Conservation (phyloP, 1,140 invertebrate species). For the Scaptomyza graminum region DNA sequence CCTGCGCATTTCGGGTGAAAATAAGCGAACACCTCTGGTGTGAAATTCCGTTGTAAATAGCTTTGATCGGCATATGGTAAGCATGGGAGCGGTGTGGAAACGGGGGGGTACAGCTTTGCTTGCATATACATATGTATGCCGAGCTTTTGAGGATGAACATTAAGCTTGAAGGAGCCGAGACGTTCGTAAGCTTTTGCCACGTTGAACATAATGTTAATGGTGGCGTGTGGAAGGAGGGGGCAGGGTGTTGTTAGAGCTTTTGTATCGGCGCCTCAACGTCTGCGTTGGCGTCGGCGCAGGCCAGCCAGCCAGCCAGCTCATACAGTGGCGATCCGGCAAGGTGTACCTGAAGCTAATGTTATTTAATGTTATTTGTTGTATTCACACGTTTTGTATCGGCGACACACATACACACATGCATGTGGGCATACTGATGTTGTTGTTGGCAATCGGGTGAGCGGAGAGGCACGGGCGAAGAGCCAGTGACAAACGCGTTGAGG, state of each 20-base stretch:
- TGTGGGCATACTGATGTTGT: background rate
- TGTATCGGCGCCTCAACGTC: constrained; percentile 60
- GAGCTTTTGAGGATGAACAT: constrained; percentile 4
- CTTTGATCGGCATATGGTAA: constrained; percentile 16
- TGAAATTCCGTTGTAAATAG: constrained; percentile 60
- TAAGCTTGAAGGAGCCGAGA: constrained; percentile 21
- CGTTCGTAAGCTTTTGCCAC: constrained; percentile 56
- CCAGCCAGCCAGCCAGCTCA: constrained; percentile 39
- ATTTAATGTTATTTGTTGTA: constrained; percentile 80
- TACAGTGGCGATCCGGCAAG: constrained; percentile 74
- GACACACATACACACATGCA: background rate
- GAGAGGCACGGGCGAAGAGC: constrained; percentile 1
- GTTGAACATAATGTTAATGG: constrained; percentile 22
- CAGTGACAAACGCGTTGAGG: constrained; percentile 41
- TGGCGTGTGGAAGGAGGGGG: background rate
- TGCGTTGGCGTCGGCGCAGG: constrained; percentile 51
- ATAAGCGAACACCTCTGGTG: constrained; percentile 53
- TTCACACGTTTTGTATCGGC: constrained; percentile 58
- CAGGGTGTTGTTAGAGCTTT: constrained; percentile 38
- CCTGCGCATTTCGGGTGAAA: constrained; percentile 43
- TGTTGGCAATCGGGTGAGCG: constrained; percentile 2
- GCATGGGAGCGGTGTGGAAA: background rate
- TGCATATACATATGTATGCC: too few species aligned
- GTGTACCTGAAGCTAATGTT: constrained; percentile 77
- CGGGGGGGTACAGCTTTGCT: too few species aligned